Conservation (phyloP, 2,113 vertebrate genomes). For the Cyanocitta stelleri region DNA sequence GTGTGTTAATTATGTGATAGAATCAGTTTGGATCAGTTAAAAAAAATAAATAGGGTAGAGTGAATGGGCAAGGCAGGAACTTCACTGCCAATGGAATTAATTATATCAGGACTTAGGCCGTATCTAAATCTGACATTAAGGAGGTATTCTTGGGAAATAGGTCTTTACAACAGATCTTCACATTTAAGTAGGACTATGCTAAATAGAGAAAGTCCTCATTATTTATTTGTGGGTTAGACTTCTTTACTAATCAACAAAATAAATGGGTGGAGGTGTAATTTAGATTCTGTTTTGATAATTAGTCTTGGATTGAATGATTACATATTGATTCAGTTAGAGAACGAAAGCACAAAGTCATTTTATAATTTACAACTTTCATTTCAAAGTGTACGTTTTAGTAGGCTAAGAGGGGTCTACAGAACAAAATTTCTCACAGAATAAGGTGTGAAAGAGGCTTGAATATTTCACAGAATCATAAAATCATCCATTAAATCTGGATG, state of each 20-base stretch:
- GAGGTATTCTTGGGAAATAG: background rate
- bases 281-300: background rate
- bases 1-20: constrained; percentile 24
- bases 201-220: background rate
- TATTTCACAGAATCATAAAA: background rate
- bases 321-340: background rate
- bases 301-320: background rate
- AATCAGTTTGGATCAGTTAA: background rate
- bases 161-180: background rate
- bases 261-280: background rate
- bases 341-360: background rate
- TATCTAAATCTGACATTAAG: background rate
- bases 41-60: background rate
- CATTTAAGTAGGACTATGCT: background rate
- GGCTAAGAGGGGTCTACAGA: background rate
- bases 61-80: background rate
- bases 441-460: background rate
- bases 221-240: background rate
- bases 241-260: background rate
- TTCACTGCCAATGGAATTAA: background rate
- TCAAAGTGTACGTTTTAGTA: background rate
- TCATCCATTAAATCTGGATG: background rate
- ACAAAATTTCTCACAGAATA: background rate
- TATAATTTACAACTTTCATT: background rate
- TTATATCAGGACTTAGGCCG: background rate